Evolutionary conservation across 2,113 vertebrate genomes (phyloP).

Genomic region (Pithys albifrons): DNA sequence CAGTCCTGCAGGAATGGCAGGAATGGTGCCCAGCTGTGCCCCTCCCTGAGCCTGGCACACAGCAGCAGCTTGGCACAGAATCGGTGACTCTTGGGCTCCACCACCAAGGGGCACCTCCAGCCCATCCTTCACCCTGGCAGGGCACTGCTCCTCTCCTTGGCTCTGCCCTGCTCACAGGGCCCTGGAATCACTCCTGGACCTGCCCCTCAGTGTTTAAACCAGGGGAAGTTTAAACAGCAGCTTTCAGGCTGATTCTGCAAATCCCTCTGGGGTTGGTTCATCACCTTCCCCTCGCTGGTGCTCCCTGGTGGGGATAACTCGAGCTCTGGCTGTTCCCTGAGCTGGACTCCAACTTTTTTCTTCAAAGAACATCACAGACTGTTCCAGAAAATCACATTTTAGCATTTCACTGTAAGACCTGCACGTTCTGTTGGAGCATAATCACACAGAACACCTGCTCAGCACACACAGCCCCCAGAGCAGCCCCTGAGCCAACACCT

Average conservation of each 20-base stretch:
- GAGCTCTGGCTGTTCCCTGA: not conserved
- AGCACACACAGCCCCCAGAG: not conserved
- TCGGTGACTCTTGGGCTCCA: too few species aligned
- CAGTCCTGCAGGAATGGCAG: not conserved
- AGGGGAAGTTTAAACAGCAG: not conserved
- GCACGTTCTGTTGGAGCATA: accelerated
- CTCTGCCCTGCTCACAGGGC: not conserved
- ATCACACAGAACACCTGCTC: not conserved
- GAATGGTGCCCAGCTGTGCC: not conserved
- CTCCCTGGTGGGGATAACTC: not conserved
- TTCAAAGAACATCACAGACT: not conserved
- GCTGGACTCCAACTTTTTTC: not conserved
- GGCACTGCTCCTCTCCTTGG: not conserved
- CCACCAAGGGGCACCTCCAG: accelerated
- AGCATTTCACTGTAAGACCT: accelerated
- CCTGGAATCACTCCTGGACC: not conserved
- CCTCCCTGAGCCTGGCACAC: accelerated
- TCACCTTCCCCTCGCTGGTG: not conserved
- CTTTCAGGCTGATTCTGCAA: not conserved
- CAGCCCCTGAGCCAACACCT: not conserved
- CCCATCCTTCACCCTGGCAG: accelerated
- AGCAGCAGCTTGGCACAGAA: accelerated
- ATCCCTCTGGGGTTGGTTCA: not conserved
- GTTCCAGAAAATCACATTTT: not conserved
- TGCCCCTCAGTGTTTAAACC: accelerated